Percentiles rank a stretch among this genome's conserved stretches.
Conservation (phyloP, 2,888 invertebrate genomes). For the Drosophila meridiana region DNA sequence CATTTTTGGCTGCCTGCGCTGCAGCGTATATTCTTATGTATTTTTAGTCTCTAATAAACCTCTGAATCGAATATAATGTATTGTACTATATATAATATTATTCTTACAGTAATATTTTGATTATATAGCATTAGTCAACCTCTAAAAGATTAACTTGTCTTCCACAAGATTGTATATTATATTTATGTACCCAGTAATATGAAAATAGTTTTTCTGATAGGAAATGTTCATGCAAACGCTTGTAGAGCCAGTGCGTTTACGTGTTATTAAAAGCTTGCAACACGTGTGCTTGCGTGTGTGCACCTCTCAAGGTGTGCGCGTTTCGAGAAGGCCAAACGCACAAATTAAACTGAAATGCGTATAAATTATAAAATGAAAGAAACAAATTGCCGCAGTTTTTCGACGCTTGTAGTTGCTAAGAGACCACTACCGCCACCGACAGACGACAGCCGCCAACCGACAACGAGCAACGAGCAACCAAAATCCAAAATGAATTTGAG, state of each 20-base stretch:
- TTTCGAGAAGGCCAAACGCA: slow-evolving; percentile 58
- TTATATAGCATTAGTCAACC: too few relatives aligned
- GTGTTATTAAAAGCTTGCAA: slow-evolving; percentile 43
- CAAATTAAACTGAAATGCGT: slow-evolving; percentile 74
- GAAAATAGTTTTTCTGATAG: too few relatives aligned
- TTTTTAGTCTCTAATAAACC: too few relatives aligned
- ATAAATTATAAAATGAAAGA: slow-evolving; percentile 71
- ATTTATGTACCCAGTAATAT: too few relatives aligned
- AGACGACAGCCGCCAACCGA: not conserved
- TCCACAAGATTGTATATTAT: too few relatives aligned
- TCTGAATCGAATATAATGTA: too few relatives aligned
- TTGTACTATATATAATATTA: too few relatives aligned
- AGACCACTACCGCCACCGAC: slow-evolving; percentile 14
- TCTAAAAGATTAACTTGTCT: too few relatives aligned
- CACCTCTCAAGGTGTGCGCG: slow-evolving; percentile 2
- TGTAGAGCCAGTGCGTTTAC: not conserved
- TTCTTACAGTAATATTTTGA: too few relatives aligned
- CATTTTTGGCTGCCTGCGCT: too few relatives aligned
- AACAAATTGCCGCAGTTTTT: slow-evolving; percentile 65
- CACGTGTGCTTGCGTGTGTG: slow-evolving; percentile 37
- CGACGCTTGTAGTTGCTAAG: slow-evolving; percentile 45
- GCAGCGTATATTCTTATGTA: too few relatives aligned
- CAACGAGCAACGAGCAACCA: not conserved
- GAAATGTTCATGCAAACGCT: not conserved
- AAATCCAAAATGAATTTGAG: slow-evolving; percentile 60